Evolutionary conservation across 2,888 invertebrate species (phyloP), one percentile per base, ranked within the genome.

Genomic region (Cheilosia urbana): DNA sequence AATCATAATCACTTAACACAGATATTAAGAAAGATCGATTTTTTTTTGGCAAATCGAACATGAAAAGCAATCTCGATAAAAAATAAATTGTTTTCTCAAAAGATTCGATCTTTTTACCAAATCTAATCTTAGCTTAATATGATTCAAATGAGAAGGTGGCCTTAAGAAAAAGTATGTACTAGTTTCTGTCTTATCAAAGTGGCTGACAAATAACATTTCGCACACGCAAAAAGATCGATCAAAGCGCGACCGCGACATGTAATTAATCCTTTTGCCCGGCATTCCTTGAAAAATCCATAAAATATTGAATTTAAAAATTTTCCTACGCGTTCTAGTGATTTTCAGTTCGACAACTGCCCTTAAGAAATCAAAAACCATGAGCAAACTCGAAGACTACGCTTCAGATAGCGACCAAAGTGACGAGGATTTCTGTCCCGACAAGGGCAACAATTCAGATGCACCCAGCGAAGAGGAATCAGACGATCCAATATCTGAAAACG

Each of bases 331-430:
- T 27, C 6, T 51, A 47, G 40, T 37, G 47, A 0, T 65, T 47
- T 51, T 53, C n/a, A 49, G 42, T 62, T 6, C 27, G 57, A 63
- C 15, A 30, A 42, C 13, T 24, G 11, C 37, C 15, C 11, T 2
- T 4, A 47, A 55, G n/a, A 30, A 60, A n/a, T 9, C 37, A 0
- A 21, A 57, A 51, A 69, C 47, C 30, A 91, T 91, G 89, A 92
- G 92, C 55, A 91, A 93, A 85, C 91, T 92, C 80, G 92, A 93
- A 87, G 93, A 94, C 51, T 92, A 93, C 87, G 92, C 92, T 0
- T 95, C 95, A 15, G 95, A 94, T 72, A 95, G 95, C 87, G 96
- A 96, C 89, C 93, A 94, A 87, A 96, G 96, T 90, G 97, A 97
- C 91, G 96, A 96, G 88, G 96, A 97, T 90, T 97, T 95, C 90